Base-by-base conservation (phyloP, 2,888 invertebrate genomes). In the Helobdella robusta region DNA sequence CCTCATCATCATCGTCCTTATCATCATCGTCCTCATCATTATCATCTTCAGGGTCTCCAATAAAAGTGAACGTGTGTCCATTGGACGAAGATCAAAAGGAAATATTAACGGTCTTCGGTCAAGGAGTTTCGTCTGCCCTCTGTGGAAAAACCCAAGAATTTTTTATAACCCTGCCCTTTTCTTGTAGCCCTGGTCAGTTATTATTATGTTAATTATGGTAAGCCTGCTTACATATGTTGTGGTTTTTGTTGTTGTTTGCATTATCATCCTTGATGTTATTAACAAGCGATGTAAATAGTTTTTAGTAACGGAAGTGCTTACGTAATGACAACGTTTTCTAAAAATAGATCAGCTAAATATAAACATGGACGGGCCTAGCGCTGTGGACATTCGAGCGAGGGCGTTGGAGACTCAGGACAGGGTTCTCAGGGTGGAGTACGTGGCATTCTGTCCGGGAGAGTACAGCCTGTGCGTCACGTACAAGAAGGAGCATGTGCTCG, bases 401-500 rank as follows among this genome's bases (percentile, higher is more conserved):
- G 20, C 25, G 48, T n/a, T 30, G 11, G 11, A n/a, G 4, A 32
- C 30, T 1, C 20, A 56, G 4, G 56, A 56, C 28, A 48, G 48
- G 23, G 25, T 56, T 32, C 8, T 56, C 11, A 56, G 3, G 32
- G 20, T 66, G 8, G 66, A 66, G 28, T 66, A 66, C 60, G 32
- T 94, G 67, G 95, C 97, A 61, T 93, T 94, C 11, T 89, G 92
- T 1, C 93, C 95, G 1, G 97, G 97, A 46, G 93, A 94, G 80
- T 97, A 97, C 82, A 92, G 90, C 81, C 86, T 95, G 72, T 86
- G 89, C 35, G 91, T 94, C 63, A 87, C 91, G 73, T 91, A 91
- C 73, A 91, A 89, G 59, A 91, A 91, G 73, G 91, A 89, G 76
- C 89, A 92, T 78, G 92, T 94, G 79, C 89, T 89, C 78, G 94